Evolutionary conservation across 1,140 invertebrate genomes (phyloP).

Genomic region (Heliconius himera): DNA sequence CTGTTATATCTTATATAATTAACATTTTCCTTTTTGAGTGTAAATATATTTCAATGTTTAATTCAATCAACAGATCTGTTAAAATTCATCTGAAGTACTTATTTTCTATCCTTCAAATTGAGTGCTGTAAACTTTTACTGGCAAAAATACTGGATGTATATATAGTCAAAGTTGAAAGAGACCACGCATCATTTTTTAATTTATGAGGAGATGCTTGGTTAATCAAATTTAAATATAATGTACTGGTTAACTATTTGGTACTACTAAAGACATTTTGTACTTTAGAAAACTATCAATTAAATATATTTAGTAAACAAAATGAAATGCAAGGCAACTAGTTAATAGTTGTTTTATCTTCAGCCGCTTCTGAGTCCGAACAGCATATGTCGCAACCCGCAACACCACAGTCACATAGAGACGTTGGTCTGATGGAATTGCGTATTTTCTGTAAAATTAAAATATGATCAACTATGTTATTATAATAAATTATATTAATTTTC

Average conservation of each 20-base stretch:
- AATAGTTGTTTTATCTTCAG: slow-evolving; percentile 69
- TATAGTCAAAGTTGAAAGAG: neutral
- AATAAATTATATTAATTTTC: neutral
- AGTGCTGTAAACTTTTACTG: slow-evolving; percentile 59
- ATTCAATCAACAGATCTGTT: slow-evolving; percentile 47
- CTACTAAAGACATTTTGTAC: neutral
- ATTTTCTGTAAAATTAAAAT: slow-evolving; percentile 64
- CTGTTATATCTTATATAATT: slow-evolving; percentile 7
- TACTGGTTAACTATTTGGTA: neutral
- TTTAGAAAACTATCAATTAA: slow-evolving; percentile 10
- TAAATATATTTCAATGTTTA: slow-evolving; percentile 29
- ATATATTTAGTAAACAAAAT: slow-evolving; percentile 10
- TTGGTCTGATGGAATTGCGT: slow-evolving; percentile 69
- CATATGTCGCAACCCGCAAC: slow-evolving; percentile 74
- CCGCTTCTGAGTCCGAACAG: slow-evolving; percentile 71
- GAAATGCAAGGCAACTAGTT: slow-evolving; percentile 53
- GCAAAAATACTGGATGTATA: slow-evolving; percentile 20
- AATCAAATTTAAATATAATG: neutral
- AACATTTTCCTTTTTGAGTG: neutral
- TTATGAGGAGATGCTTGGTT: neutral
- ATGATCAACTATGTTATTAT: neutral
- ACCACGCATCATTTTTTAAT: neutral
- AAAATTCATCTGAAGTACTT: slow-evolving; percentile 44
- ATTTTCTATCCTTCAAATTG: slow-evolving; percentile 45
- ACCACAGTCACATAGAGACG: slow-evolving; percentile 72